Evolutionary conservation across 2,113 vertebrate genomes (phyloP).

Genomic region (Hypocryptadius cinnamomeus): DNA sequence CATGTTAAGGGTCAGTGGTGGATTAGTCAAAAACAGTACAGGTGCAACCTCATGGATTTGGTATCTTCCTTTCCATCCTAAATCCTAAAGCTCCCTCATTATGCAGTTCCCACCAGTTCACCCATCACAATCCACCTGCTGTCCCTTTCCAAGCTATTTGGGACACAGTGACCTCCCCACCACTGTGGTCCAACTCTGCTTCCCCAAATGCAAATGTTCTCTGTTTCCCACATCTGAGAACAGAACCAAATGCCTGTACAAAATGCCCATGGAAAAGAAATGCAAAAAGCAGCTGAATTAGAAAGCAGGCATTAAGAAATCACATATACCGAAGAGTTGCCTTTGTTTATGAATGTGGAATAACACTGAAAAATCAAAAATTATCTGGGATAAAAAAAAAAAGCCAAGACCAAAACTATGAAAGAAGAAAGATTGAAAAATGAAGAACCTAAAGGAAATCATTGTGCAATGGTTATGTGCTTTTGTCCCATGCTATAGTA

Average conservation of each 20-base stretch:
- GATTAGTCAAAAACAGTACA: not conserved
- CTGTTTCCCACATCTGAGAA: not conserved
- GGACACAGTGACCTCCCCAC: not conserved
- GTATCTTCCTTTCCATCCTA: not conserved
- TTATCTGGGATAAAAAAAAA: not conserved
- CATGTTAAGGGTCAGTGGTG: not conserved
- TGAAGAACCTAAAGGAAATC: not conserved
- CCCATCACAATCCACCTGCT: not conserved
- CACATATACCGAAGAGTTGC: not conserved
- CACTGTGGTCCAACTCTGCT: not conserved
- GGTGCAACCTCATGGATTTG: not conserved
- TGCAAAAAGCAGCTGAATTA: not conserved
- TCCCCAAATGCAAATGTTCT: not conserved
- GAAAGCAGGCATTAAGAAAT: not conserved
- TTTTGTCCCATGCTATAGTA: not conserved
- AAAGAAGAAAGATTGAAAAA: not conserved
- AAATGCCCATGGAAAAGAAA: not conserved
- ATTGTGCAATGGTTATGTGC: not conserved
- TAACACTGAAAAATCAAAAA: not conserved
- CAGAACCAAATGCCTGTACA: not conserved
- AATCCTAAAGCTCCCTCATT: not conserved
- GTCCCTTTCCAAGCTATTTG: not conserved
- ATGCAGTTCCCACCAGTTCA: not conserved
- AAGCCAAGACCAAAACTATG: not conserved
- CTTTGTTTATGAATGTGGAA: not conserved